These are phyloP conservation scores for Linurgus olivaceus DNA, from an alignment of 2,797 vertebrate species.

Conservation along the genomic window DNA sequence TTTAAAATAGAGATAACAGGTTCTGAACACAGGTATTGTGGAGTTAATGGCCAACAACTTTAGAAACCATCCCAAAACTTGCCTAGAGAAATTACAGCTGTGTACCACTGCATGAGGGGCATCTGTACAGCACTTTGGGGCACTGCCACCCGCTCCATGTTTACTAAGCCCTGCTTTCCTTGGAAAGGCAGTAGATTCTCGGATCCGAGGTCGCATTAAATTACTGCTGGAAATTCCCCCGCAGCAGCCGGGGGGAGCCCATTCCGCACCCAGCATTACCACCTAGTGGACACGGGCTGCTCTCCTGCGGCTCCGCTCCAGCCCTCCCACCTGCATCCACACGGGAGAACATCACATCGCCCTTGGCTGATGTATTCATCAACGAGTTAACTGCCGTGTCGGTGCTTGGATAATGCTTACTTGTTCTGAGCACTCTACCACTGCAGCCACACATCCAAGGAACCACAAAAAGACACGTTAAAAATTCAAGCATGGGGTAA, in stretches of 20 bases:
- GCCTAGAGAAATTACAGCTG: background rate
- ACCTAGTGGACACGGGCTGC: background rate
- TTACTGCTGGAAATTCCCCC: too few relatives aligned
- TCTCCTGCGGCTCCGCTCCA: background rate
- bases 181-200: background rate
- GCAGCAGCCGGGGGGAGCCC: background rate
- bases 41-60: background rate
- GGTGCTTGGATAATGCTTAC: background rate
- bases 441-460: background rate
- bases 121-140: background rate
- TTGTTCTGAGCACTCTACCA: background rate
- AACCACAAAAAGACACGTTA: background rate
- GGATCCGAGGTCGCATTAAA: background rate
- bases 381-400: background rate
- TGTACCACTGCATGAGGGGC: rapidly evolving
- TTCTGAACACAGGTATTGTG: background rate
- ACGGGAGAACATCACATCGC: rapidly evolving
- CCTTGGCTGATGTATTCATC: background rate
- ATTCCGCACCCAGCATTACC: background rate
- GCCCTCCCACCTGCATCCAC: rapidly evolving
- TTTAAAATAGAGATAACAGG: background rate
- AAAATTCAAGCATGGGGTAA: background rate
- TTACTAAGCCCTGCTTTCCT: background rate
- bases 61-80: background rate
- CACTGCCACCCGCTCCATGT: background rate